phyloP scores from a whole-genome alignment of 1,140 invertebrate genomes.

The Metopolophium dirhodum region DNA sequence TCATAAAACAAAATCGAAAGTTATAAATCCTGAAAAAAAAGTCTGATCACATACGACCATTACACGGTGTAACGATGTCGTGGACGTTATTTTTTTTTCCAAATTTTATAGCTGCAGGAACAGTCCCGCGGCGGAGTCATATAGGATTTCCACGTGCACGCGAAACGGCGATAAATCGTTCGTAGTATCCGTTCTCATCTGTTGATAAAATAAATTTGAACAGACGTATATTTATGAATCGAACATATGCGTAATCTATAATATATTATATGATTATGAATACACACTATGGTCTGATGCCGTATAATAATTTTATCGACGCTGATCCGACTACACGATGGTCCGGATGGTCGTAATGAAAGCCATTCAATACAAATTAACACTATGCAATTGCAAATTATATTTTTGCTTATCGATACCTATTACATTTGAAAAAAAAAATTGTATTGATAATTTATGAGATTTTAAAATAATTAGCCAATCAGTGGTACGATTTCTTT shows the following conservation, averaged over 20 bases:
- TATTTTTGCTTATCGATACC: too few relatives aligned
- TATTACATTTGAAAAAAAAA: too few relatives aligned
- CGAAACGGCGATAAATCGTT: constrained; percentile 9
- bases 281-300: too few relatives aligned
- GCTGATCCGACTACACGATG: too few relatives aligned
- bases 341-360: too few relatives aligned
- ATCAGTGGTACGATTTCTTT: too few relatives aligned
- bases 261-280: neutral
- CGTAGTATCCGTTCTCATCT: neutral
- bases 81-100: neutral
- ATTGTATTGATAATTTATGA: too few relatives aligned
- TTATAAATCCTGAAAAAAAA: constrained; percentile 25
- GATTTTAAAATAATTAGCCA: too few relatives aligned
- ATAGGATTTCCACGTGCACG: neutral
- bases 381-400: too few relatives aligned
- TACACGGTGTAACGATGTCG: neutral
- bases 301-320: too few relatives aligned
- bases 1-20: constrained; percentile 32
- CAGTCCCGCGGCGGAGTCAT: neutral
- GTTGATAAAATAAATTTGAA: neutral
- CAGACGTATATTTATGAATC: neutral
- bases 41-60: neutral
- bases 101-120: neutral
- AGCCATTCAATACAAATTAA: too few relatives aligned
- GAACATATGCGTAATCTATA: neutral